Evolutionary conservation across 2,113 vertebrate species (phyloP).

Genomic region (Panthera leo): DNA sequence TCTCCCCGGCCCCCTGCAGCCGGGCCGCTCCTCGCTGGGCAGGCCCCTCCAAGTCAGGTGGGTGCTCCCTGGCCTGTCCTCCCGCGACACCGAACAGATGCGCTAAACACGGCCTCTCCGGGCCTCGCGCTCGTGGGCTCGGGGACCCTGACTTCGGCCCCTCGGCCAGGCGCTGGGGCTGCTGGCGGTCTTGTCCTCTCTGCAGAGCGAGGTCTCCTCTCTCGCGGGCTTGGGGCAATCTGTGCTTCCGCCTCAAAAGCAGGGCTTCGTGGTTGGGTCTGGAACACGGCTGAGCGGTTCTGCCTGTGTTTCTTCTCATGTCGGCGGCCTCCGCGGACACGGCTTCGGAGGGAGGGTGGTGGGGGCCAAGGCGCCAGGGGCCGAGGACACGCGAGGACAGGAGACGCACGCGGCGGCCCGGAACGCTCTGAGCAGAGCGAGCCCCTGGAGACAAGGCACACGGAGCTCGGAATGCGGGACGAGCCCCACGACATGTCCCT

Average conservation of each 20-base stretch:
- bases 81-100: accelerated
- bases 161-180: neutral
- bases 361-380: accelerated
- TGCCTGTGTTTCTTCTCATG: neutral
- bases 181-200: neutral
- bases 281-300: accelerated
- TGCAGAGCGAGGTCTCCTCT: accelerated
- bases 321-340: neutral
- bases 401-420: accelerated
- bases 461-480: neutral
- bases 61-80: accelerated
- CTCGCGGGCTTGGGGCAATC: accelerated
- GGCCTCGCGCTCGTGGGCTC: neutral
- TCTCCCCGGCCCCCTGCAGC: neutral
- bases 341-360: neutral
- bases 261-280: accelerated
- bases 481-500: accelerated
- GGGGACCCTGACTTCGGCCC: neutral
- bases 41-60: accelerated
- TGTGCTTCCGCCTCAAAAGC: neutral
- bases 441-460: slow-evolving; percentile 18
- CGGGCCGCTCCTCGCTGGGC: neutral
- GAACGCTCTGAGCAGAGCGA: neutral
- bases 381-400: neutral
- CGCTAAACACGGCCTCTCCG: neutral